phyloP scores from a whole-genome alignment of 1,140 invertebrate genomes.

The Euura lappo region DNA sequence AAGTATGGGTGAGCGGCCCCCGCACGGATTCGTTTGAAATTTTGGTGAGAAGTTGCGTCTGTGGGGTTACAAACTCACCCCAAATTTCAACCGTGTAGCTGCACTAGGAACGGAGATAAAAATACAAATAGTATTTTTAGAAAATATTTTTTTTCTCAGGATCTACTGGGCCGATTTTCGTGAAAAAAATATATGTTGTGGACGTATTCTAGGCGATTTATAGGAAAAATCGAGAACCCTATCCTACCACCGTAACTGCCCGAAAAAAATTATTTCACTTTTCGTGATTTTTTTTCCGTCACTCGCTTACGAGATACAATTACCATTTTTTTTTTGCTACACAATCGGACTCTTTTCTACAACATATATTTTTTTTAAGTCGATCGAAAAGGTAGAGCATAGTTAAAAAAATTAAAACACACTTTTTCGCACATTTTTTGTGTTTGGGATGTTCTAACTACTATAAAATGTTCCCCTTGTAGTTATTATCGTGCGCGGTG shows the following conservation, averaged over 20 bases:
- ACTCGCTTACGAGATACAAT: not conserved
- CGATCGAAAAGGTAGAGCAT: not conserved
- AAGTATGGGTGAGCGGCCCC: not conserved
- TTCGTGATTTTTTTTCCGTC: not conserved
- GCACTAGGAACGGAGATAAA: too few relatives aligned
- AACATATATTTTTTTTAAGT: too few relatives aligned
- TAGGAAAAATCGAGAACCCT: not conserved
- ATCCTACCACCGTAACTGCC: not conserved
- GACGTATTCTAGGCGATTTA: too few relatives aligned
- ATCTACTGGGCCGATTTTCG: not conserved
- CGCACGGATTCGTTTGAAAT: not conserved
- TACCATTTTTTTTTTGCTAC: not conserved
- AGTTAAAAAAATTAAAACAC: not conserved
- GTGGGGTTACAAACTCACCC: too few relatives aligned
- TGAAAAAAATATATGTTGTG: not conserved
- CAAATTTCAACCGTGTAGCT: too few relatives aligned
- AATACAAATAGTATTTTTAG: not conserved
- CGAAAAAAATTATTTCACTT: not conserved
- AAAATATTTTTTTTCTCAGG: not conserved
- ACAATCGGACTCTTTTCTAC: not conserved
- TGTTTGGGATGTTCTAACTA: too few relatives aligned
- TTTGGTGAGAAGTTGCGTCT: constrained; percentile 18
- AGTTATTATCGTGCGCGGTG: too few relatives aligned
- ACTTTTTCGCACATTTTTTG: not conserved
- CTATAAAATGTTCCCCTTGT: too few relatives aligned